Evolutionary conservation across 2,797 vertebrate species (phyloP), one percentile per base, ranked within the genome.

Genomic region (Acanthurus leucopareius): DNA sequence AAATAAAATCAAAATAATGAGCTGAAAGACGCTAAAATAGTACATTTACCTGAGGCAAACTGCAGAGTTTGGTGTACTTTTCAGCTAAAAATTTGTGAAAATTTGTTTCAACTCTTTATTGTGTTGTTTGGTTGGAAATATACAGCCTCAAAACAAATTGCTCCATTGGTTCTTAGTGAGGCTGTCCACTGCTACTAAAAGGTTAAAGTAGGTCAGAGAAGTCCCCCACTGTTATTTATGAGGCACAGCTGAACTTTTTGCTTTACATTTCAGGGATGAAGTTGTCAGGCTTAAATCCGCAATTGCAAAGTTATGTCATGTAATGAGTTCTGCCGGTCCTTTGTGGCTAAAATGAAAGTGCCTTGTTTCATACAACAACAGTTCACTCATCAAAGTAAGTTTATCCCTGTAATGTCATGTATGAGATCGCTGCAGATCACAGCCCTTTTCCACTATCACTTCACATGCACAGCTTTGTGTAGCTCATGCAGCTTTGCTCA

Each of bases 381-480:
- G 19, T 75, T 35, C 61, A 48, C 75, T 71, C 51, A 25, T 38
- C 57, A 63, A 56, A 73, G 49, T 28, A 4, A 71, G 20, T 58
- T 74, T 20, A 60, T 69, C 20, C 45, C 66, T 48, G 17, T 54
- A 13, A 35, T 59, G 22, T 70, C 73, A 76, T 15, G 44, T 64
- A 45, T 67, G 73, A 68, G 61, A 47, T 45, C 2, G 1, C 5
- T 61, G 60, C 56, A 61, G 65, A 77, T 86, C 67, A 57, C 2
- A 72, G 72, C 32, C 17, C 13, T 40, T 71, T 45, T 75, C 66
- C 60, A 42, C 60, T 13, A 60, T 79, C 58, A 45, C 47, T 78
- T 61, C 45, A 72, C 75, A 84, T 57, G 56, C 79, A 61, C 73
- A 74, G 77, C 71, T 79, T 78, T 80, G 83, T 71, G 28, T 10